Evolutionary conservation across 2,797 vertebrate genomes (phyloP).

Genomic region (Hoplostethus mediterraneus): DNA sequence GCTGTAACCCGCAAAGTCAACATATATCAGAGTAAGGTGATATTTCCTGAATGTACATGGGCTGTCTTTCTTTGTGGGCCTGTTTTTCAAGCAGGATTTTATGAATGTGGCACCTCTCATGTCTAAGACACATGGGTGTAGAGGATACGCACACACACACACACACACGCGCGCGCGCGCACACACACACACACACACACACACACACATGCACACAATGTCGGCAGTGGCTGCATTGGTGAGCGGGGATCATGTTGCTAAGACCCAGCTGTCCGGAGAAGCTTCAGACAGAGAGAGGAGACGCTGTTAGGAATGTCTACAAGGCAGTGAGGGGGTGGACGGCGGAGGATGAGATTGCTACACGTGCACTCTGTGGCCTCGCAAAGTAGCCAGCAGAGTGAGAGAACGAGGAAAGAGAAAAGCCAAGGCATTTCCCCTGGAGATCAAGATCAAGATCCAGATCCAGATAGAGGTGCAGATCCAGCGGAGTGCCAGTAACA

Average conservation of each 20-base stretch:
- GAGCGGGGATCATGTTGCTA: conserved; percentile 74
- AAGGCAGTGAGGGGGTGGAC: conserved; percentile 59
- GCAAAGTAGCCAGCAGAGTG: conserved; percentile 17
- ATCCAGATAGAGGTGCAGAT: too few relatives aligned
- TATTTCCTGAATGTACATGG: conserved; percentile 41
- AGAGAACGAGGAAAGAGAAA: not conserved
- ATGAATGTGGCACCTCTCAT: conserved; percentile 71
- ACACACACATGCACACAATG: conserved; percentile 52
- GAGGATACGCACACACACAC: conserved; percentile 49
- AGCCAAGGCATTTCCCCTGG: not conserved
- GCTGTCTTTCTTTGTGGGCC: conserved; percentile 26
- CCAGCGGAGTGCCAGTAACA: too few relatives aligned
- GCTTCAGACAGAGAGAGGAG: conserved; percentile 72
- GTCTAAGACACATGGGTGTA: conserved; percentile 48
- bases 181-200: conserved; percentile 39
- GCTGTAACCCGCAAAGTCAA: conserved; percentile 25
- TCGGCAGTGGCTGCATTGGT: conserved; percentile 41
- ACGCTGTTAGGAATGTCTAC: conserved; percentile 78
- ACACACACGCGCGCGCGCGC: too few relatives aligned
- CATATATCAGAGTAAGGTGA: conserved; percentile 38
- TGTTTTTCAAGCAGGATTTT: conserved; percentile 68
- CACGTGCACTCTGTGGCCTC: conserved; percentile 39
- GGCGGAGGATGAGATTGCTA: conserved; percentile 36
- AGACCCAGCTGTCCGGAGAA: conserved; percentile 77
- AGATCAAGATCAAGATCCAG: not conserved